Percentiles rank a stretch among this genome's conserved stretches.
These are phyloP conservation scores for Callithrix jacchus DNA, from an alignment of 2,113 vertebrate genomes.

Conservation along the genomic window DNA sequence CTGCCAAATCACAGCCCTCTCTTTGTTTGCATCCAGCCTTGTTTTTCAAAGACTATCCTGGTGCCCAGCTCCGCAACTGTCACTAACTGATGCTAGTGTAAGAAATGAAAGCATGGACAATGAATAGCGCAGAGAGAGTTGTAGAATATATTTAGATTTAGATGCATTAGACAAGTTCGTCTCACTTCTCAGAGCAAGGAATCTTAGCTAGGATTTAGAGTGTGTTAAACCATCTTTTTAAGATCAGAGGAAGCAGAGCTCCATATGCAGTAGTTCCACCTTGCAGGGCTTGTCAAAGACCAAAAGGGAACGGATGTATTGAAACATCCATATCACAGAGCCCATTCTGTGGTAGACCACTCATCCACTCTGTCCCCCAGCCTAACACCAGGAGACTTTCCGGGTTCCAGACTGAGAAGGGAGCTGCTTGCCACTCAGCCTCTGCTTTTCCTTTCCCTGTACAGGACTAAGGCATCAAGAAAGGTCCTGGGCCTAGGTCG, in stretches of 20 bases:
- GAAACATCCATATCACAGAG: background rate
- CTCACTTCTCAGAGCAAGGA: background rate
- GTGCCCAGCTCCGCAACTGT: background rate
- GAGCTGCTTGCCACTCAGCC: background rate
- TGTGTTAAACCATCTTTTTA: background rate
- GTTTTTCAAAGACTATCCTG: background rate
- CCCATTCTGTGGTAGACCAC: no score
- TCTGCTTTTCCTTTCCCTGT: background rate
- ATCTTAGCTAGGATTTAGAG: background rate
- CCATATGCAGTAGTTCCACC: background rate
- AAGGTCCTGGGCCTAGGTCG: background rate
- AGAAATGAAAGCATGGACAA: background rate
- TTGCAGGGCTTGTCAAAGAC: background rate
- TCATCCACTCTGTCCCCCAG: background rate
- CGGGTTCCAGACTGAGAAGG: background rate
- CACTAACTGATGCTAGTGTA: background rate
- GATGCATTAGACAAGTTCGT: background rate
- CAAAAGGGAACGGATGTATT: rapidly evolving
- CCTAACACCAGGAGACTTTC: background rate
- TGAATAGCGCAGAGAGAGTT: background rate
- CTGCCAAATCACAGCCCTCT: background rate
- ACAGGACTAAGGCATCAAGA: background rate
- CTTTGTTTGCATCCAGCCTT: background rate
- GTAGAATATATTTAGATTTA: background rate
- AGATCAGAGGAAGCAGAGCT: background rate